Evolutionary conservation across 2,797 vertebrate genomes (phyloP), one percentile per base, ranked within the genome.

Genomic region (Babyrousa celebensis): DNA sequence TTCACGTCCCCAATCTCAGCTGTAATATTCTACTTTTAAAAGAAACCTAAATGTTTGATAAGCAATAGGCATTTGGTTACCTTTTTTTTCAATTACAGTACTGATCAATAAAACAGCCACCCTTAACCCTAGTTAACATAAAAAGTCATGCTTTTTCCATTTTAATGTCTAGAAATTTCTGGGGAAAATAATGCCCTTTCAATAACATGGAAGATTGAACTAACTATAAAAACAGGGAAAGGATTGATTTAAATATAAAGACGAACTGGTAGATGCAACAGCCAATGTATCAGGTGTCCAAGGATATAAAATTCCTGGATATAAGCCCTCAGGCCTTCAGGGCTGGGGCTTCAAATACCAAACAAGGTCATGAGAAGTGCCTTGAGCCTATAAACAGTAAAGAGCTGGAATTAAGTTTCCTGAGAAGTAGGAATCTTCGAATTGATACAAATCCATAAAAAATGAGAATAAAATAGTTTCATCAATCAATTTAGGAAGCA

Each of bases 151-250:
- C 1, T 25, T 83, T 83, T 32, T 60, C 43, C 17, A 84, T 21
- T 85, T 58, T 58, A 93, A 58, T 78, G 84, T 78, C 43, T 92
- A 71, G 32, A 70, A 32, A 77, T 60, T 63, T 65, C 40, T 17
- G 6, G 27, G 12, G 1, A 2, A 72, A 89, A 71, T 75, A 83
- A 84, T 58, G 83, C 8, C 43, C 32, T 48, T 78, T 29, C 23
- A 63, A 84, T 7, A 80, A 80, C 1, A 71, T 9, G 43, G 54
- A 83, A 75, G 25, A 58, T 18, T 36, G 7, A 79, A 54, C 16
- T 79, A 18, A 70, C 21, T 23, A 65, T 56, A 40, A 85, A 92
- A 71, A 92, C 63, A 89, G n/a, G 52, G 21, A 70, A 79, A 93
- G 21, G n/a, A 40, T 56, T 48, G 43, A 48, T 67, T 91, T 25